phyloP scores from a whole-genome alignment of 2,888 invertebrate species.

The Trisateles emortualis region DNA sequence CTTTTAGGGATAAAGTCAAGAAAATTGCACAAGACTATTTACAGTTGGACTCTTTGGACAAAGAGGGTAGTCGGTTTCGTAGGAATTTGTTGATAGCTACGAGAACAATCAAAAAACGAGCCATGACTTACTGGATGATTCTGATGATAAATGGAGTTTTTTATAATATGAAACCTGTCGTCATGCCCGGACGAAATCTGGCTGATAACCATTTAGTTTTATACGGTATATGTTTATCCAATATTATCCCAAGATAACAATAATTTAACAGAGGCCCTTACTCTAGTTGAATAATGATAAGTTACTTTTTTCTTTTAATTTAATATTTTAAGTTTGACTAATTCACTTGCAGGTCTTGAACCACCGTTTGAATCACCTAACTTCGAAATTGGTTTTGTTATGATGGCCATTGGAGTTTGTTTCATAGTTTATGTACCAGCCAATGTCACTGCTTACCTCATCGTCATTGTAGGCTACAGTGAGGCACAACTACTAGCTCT shows the following conservation, averaged over 20 bases:
- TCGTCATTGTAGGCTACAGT: slow-evolving; percentile 39
- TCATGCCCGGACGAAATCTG: slow-evolving; percentile 31
- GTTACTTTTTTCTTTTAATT: too few species aligned
- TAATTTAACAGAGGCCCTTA: too few species aligned
- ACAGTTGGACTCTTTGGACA: slow-evolving; percentile 40
- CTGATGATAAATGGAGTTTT: slow-evolving; percentile 32
- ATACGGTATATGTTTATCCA: slow-evolving; percentile 40
- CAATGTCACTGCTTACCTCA: slow-evolving; percentile 39
- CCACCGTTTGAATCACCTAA: slow-evolving; percentile 43
- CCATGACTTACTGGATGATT: slow-evolving; percentile 40
- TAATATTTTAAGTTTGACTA: too few species aligned
- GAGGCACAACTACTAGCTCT: slow-evolving; percentile 44
- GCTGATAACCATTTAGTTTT: slow-evolving; percentile 39
- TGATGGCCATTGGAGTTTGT: slow-evolving; percentile 25
- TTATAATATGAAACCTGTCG: slow-evolving; percentile 29
- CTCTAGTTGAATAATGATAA: too few species aligned
- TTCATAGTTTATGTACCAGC: slow-evolving; percentile 43
- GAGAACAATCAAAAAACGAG: slow-evolving; percentile 37
- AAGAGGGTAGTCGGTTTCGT: slow-evolving; percentile 43
- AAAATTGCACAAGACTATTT: slow-evolving; percentile 43
- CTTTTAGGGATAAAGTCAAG: slow-evolving; percentile 37
- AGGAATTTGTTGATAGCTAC: slow-evolving; percentile 35
- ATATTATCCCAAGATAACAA: too few species aligned
- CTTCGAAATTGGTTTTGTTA: slow-evolving; percentile 36
- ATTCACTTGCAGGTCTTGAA: slow-evolving; percentile 31